Conservation (phyloP, 2,888 invertebrate genomes). For the Theretra japonica region DNA sequence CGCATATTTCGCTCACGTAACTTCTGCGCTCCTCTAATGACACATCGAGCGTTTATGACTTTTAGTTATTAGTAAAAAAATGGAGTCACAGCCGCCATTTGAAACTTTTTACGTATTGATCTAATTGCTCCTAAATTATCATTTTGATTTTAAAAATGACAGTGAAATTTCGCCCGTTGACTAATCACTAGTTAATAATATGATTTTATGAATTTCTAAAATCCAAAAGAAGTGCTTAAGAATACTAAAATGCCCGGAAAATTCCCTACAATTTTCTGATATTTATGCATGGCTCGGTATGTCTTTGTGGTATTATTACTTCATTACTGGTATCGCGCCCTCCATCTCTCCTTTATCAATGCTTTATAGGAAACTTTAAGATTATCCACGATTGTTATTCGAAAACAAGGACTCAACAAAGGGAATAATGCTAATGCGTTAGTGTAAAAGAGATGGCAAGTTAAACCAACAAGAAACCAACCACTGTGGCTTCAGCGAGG, state of each 20-base stretch:
- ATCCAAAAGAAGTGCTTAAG: neutral
- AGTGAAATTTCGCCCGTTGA: neutral
- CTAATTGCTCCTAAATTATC: too few relatives aligned
- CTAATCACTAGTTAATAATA: neutral
- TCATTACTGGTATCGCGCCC: conserved; percentile 17
- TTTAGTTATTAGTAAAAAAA: too few relatives aligned
- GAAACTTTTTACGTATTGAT: too few relatives aligned
- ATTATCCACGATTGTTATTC: neutral
- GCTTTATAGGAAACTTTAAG: conserved; percentile 1
- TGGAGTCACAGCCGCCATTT: too few relatives aligned
- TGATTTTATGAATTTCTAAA: neutral
- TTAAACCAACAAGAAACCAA: too few relatives aligned
- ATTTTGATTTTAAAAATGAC: too few relatives aligned
- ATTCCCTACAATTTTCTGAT: conserved; percentile 16
- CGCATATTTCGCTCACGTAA: too few relatives aligned
- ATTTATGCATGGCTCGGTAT: conserved; percentile 13
- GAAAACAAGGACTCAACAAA: neutral
- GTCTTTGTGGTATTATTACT: conserved; percentile 23
- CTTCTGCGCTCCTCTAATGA: too few relatives aligned
- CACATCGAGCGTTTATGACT: too few relatives aligned
- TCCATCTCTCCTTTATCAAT: conserved; percentile 9
- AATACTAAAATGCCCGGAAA: neutral
- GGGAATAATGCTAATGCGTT: neutral
- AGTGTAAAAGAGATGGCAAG: neutral
- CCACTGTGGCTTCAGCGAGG: too few relatives aligned